Evolutionary conservation across 2,113 vertebrate genomes (phyloP), one percentile per base, ranked within the genome.

Genomic region (Felis chaus): DNA sequence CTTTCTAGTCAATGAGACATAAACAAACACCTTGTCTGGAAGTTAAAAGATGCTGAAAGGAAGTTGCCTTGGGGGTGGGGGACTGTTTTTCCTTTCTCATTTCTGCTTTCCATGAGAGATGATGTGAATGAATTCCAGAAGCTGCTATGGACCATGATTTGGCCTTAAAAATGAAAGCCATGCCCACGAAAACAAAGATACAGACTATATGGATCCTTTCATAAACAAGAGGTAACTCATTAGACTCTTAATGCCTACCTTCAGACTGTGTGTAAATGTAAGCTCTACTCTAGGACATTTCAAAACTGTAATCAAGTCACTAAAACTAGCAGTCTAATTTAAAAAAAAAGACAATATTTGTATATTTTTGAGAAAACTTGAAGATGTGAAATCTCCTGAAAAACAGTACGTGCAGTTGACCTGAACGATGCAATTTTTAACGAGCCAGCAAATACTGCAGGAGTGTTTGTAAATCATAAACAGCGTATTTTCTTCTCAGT

Each of bases 331-430:
- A 15, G 41, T 80, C 11, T 63, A 85, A 86, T 73, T 69, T 0
- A 45, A 45, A 45, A 45, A 45, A 45, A 45, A 45, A 45, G 7
- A 9, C 45, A 45, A 8, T 97, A 96, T 92, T 89, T 95, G n/a
- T 78, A 10, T 80, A n/a, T 82, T 89, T 87, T 71, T 82, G 19
- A 83, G 19, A 92, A 94, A 97, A 94, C 18, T n/a, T 57, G 9
- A 90, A 87, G 36, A 79, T 86, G 27, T 13, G 8, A 88, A 85
- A 65, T 84, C 71, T 73, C 31, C 25, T 97, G 84, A 29, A 71
- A 95, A 94, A 23, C 33, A 48, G 16, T 66, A 33, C n/a, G 33
- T 36, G 12, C 36, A 79, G 1, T 36, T 87, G 90, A 80, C 63
- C 53, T 29, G 74, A 84, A 69, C n/a, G 45, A 65, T 15, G 1